phyloP scores from a whole-genome alignment of 2,888 invertebrate genomes.

The Melieria omissa region DNA sequence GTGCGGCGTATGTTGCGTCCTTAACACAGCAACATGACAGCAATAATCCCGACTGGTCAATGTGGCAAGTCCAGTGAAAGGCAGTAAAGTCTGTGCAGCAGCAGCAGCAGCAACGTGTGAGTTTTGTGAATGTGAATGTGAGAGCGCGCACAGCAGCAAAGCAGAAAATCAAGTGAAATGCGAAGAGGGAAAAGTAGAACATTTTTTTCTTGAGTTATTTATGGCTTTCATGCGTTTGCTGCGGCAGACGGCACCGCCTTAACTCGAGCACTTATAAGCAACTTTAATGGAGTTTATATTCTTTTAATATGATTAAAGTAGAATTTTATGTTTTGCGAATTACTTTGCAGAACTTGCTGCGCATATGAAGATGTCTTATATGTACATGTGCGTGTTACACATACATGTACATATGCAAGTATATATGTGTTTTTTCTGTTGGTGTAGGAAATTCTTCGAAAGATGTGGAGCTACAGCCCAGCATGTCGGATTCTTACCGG shows the following conservation, averaged over 20 bases:
- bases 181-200: background rate
- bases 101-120: conserved; percentile 1
- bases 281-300: conserved; percentile 8
- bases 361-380: too few species aligned
- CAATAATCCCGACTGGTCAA: conserved; percentile 34
- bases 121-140: background rate
- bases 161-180: background rate
- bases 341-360: too few species aligned
- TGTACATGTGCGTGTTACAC: too few species aligned
- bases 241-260: conserved; percentile 5
- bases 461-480: too few species aligned
- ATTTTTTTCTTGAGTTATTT: conserved; percentile 42
- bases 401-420: too few species aligned
- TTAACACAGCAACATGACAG: conserved; percentile 27
- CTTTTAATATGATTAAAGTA: conserved; percentile 2
- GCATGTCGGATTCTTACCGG: too few species aligned
- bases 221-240: conserved; percentile 30
- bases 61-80: conserved; percentile 28
- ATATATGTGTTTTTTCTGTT: too few species aligned
- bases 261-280: background rate
- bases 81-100: conserved; percentile 19
- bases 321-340: background rate
- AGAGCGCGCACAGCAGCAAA: background rate
- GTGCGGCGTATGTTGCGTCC: background rate
- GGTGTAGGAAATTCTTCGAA: too few species aligned